These are phyloP conservation scores for Cetoscarus ocellatus DNA, from an alignment of 2,797 vertebrate genomes.

Conservation along the genomic window DNA sequence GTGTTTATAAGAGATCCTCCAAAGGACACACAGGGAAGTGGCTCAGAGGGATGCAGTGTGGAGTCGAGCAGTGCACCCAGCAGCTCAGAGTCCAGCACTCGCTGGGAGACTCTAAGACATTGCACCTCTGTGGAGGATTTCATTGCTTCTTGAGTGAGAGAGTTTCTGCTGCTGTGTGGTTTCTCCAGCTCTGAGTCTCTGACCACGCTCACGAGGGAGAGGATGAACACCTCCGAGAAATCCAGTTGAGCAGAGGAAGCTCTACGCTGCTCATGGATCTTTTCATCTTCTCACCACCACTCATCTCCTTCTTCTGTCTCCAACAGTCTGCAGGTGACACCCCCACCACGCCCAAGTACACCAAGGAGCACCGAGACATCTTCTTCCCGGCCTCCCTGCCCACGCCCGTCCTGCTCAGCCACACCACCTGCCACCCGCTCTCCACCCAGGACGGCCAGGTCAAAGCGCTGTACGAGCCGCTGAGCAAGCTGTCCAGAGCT, in stretches of 20 bases:
- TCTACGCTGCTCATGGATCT: conserved; percentile 15
- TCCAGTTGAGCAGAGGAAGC: conserved; percentile 15
- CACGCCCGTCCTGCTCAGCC: conserved; percentile 75
- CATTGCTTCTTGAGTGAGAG: conserved; percentile 19
- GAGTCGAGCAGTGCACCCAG: conserved; percentile 34
- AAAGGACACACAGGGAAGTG: conserved; percentile 65
- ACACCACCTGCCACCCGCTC: conserved; percentile 75
- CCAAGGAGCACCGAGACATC: conserved; percentile 91
- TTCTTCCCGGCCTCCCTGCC: conserved; percentile 88
- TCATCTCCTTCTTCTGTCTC: conserved; percentile 38
- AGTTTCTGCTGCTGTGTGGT: conserved; percentile 24
- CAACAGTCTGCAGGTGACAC: conserved; percentile 87
- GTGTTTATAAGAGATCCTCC: conserved; percentile 81
- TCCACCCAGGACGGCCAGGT: conserved; percentile 77
- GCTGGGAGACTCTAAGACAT: conserved; percentile 17
- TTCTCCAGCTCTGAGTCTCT: conserved; percentile 24
- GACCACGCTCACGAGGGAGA: conserved; percentile 9
- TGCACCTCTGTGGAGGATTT: conserved; percentile 36
- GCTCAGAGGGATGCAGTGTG: conserved; percentile 46
- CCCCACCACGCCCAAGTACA: conserved; percentile 93
- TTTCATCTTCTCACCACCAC: conserved; percentile 12
- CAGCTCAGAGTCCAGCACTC: conserved; percentile 30
- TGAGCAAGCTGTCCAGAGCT: conserved; percentile 84
- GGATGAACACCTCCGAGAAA: conserved; percentile 24
- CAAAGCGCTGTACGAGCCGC: conserved; percentile 74